These are phyloP conservation scores for Brachyptera risi DNA, from an alignment of 2,888 invertebrate genomes.

Conservation along the genomic window DNA sequence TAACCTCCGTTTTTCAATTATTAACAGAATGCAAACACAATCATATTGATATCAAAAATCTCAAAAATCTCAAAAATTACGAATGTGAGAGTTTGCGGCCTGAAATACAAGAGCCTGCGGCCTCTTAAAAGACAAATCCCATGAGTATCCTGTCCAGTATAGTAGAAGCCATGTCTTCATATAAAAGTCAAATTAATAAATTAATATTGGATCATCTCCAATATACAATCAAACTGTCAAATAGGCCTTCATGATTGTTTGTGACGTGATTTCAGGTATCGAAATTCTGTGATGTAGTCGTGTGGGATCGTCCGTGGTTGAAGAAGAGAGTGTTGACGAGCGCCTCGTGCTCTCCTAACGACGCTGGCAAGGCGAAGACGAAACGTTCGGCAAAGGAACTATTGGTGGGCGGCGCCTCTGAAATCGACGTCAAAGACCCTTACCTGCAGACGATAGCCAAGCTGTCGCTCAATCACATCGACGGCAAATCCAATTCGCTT, in stretches of 20 bases:
- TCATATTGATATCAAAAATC: too few species aligned
- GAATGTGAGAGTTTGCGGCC: too few species aligned
- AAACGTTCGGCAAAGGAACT: background rate
- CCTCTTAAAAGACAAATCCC: too few species aligned
- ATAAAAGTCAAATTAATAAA: background rate
- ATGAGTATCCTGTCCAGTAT: too few species aligned
- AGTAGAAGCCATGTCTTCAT: too few species aligned
- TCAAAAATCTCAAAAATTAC: too few species aligned
- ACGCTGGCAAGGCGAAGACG: background rate
- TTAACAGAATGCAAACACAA: too few species aligned
- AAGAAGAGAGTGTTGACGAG: conserved; percentile 18
- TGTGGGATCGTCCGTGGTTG: conserved; percentile 36
- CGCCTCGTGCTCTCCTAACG: conserved; percentile 8
- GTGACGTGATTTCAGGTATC: background rate
- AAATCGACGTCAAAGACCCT: conserved; percentile 23
- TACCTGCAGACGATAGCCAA: conserved; percentile 35
- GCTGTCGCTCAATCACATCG: conserved; percentile 36
- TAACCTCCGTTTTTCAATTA: too few species aligned
- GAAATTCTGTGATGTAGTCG: conserved; percentile 28
- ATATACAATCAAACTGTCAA: background rate
- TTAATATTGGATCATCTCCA: too few species aligned
- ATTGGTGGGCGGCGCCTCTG: background rate
- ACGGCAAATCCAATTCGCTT: conserved; percentile 36
- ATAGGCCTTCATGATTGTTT: background rate
- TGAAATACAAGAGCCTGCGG: too few species aligned